Conservation (phyloP, 2,113 vertebrate genomes). For the Oncorhynchus gorbuscha region DNA sequence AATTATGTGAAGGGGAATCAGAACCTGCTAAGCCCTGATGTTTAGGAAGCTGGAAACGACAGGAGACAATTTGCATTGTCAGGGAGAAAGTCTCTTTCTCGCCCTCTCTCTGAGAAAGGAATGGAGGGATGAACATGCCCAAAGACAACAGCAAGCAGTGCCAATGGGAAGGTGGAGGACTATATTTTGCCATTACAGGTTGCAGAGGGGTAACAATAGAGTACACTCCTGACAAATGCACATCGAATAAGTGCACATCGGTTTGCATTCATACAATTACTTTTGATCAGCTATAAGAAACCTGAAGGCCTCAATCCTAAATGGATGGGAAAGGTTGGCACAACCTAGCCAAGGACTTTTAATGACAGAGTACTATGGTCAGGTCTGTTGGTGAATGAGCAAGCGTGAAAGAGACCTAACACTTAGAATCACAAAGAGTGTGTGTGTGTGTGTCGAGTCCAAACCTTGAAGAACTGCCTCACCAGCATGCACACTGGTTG, state of each 20-base stretch:
- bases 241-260: not conserved
- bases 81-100: not conserved
- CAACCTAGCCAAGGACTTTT: not conserved
- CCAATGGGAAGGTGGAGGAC: not conserved
- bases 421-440: constrained; percentile 26
- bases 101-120: not conserved
- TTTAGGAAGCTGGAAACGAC: not conserved
- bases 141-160: not conserved
- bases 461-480: constrained; percentile 31
- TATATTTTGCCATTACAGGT: too few relatives aligned
- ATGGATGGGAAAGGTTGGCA: not conserved
- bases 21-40: not conserved
- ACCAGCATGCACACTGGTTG: constrained; percentile 22
- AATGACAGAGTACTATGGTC: too few relatives aligned
- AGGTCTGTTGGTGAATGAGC: constrained; percentile 23
- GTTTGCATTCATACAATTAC: not conserved
- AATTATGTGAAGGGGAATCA: not conserved
- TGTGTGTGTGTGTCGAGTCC: not conserved
- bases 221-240: too few relatives aligned
- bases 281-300: not conserved
- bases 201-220: too few relatives aligned
- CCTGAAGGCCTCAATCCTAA: not conserved
- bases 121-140: not conserved
- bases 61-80: not conserved
- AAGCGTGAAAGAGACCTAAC: constrained; percentile 32